phyloP scores from a whole-genome alignment of 2,888 invertebrate species.

The Autographa gamma region DNA sequence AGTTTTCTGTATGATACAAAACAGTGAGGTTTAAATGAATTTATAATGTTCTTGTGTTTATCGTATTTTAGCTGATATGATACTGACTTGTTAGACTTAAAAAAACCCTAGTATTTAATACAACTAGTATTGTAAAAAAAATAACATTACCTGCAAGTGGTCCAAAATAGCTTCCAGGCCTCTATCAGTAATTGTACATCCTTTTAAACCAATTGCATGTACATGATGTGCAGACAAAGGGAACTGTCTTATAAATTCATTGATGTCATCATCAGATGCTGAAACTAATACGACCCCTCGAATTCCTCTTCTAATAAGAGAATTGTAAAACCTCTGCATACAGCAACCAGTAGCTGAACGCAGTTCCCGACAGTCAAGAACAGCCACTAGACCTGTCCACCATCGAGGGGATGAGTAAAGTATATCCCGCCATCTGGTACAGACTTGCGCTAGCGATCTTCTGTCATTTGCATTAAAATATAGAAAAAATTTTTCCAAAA shows the following conservation, averaged over 20 bases:
- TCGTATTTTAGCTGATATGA: too few species aligned
- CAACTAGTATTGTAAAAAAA: background rate
- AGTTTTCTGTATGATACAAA: too few species aligned
- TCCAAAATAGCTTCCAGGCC: slow-evolving; percentile 96
- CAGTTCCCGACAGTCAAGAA: slow-evolving; percentile 95
- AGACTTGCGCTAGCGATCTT: slow-evolving; percentile 94
- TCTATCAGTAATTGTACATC: slow-evolving; percentile 96
- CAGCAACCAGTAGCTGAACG: slow-evolving; percentile 89
- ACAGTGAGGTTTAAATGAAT: too few species aligned
- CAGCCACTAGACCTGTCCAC: slow-evolving; percentile 96
- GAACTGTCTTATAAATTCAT: slow-evolving; percentile 95
- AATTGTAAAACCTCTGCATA: slow-evolving; percentile 92
- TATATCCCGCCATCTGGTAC: slow-evolving; percentile 96
- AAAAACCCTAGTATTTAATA: background rate
- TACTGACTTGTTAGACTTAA: background rate
- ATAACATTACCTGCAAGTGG: slow-evolving; percentile 92
- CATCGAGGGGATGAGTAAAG: slow-evolving; percentile 96
- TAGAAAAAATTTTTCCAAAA: slow-evolving; percentile 94
- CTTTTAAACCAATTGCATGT: slow-evolving; percentile 95
- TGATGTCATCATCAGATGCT: slow-evolving; percentile 96
- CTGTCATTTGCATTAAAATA: slow-evolving; percentile 94
- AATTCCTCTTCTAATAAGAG: slow-evolving; percentile 95
- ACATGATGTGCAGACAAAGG: slow-evolving; percentile 95
- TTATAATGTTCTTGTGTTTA: too few species aligned
- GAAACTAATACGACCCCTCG: slow-evolving; percentile 95